Percentiles rank a stretch among this genome's conserved stretches.
Conservation (phyloP, 1,140 invertebrate genomes). For the Oryctes rhinoceros region DNA sequence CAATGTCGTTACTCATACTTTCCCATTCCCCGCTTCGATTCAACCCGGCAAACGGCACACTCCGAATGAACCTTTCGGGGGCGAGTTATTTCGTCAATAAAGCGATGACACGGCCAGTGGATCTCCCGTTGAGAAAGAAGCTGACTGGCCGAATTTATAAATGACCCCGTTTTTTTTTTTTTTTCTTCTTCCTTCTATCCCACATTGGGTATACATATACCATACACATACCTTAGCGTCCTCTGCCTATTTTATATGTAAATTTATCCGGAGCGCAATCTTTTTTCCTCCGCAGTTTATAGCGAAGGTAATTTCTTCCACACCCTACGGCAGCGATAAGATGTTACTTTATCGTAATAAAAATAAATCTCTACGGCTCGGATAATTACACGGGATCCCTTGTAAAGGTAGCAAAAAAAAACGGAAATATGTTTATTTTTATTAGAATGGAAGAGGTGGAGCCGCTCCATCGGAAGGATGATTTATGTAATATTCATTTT, state of each 20-base stretch:
- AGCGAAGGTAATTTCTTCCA: neutral
- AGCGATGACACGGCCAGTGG: slow-evolving; percentile 10
- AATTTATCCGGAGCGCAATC: neutral
- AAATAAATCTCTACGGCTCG: neutral
- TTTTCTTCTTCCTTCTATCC: neutral
- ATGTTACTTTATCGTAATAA: slow-evolving; percentile 10
- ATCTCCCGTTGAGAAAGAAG: neutral
- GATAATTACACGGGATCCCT: too few species aligned
- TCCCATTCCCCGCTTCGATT: too few species aligned
- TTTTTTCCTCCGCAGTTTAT: neutral
- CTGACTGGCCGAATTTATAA: slow-evolving; percentile 11
- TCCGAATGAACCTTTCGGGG: neutral
- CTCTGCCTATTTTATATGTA: slow-evolving; percentile 7
- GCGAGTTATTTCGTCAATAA: slow-evolving; percentile 10
- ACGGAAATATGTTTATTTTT: slow-evolving; percentile 1
- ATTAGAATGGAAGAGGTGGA: neutral
- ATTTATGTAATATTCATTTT: neutral
- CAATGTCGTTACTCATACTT: too few species aligned
- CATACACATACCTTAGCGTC: neutral
- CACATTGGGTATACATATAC: neutral
- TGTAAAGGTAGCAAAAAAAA: neutral
- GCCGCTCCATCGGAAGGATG: too few species aligned
- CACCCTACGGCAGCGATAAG: neutral
- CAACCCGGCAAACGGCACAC: too few species aligned
- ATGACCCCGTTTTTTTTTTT: neutral